Evolutionary conservation across 2,113 vertebrate species (phyloP).

Genomic region (Cryptotis parvus): DNA sequence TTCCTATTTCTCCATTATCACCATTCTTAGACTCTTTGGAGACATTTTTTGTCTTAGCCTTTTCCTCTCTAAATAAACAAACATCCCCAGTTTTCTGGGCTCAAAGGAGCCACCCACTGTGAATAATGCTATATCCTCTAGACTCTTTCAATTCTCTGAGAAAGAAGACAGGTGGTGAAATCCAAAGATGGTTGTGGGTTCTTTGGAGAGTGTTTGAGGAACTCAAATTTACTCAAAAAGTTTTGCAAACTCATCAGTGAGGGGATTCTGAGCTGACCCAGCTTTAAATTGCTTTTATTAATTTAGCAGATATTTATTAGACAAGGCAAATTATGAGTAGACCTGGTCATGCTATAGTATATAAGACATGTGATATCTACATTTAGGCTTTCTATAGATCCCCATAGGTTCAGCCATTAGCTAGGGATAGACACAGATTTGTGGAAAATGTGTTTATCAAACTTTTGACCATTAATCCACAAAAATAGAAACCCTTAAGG

Average conservation of each 20-base stretch:
- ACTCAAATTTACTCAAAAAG: not conserved
- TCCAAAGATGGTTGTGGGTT: not conserved
- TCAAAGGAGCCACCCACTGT: not conserved
- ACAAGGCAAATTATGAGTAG: not conserved
- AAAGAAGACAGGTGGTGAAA: constrained; percentile 9
- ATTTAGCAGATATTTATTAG: constrained; percentile 38
- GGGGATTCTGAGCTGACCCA: not conserved
- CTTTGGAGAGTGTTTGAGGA: not conserved
- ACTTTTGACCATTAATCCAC: not conserved
- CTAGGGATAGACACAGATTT: not conserved
- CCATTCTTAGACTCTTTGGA: not conserved
- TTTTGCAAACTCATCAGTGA: constrained; percentile 1
- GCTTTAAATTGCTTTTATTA: not conserved
- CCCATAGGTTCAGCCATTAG: not conserved
- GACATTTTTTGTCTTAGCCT: not conserved
- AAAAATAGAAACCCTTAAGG: not conserved
- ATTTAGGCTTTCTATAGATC: not conserved
- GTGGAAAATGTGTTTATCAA: not conserved
- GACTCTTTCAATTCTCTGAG: not conserved
- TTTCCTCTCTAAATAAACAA: constrained; percentile 38
- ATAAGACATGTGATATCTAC: constrained; percentile 13
- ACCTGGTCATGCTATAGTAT: too few relatives aligned
- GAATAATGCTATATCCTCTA: not conserved
- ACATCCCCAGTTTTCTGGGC: not conserved
- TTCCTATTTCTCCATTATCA: not conserved